Percentiles rank a stretch among this genome's conserved stretches.
These are phyloP conservation scores for Acromyrmex heyeri DNA, from an alignment of 1,140 invertebrate genomes.

Conservation along the genomic window DNA sequence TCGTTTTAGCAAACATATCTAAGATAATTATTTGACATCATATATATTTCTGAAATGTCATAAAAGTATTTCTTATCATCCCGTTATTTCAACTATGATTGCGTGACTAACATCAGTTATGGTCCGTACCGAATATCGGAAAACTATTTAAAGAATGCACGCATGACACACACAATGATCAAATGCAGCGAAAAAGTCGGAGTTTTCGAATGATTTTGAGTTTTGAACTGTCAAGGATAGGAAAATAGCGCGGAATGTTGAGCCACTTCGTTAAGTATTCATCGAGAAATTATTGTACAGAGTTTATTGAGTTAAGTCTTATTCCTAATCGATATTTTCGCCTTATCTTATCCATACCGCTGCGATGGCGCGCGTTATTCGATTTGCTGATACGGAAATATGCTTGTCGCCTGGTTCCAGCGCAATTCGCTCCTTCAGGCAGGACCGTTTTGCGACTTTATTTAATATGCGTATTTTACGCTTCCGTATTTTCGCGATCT, in stretches of 20 bases:
- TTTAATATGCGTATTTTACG: constrained; percentile 59
- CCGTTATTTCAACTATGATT: background rate
- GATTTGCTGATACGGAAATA: constrained; percentile 65
- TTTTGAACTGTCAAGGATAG: background rate
- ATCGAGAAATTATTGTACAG: constrained; percentile 60
- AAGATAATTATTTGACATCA: background rate
- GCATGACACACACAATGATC: background rate
- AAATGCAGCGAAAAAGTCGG: background rate
- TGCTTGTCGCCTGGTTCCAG: constrained; percentile 59
- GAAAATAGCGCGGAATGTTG: constrained; percentile 25
- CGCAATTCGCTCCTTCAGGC: constrained; percentile 47
- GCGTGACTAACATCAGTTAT: background rate
- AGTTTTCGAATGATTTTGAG: background rate
- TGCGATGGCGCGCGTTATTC: constrained; percentile 49
- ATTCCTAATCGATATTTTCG: constrained; percentile 62
- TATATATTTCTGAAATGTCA: background rate
- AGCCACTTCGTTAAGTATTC: constrained; percentile 59
- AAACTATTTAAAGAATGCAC: background rate
- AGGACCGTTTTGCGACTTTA: constrained; percentile 53
- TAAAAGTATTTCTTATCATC: background rate
- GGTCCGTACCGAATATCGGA: background rate
- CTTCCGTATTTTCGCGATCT: constrained; percentile 56
- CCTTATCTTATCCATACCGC: constrained; percentile 54
- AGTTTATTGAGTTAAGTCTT: constrained; percentile 58
- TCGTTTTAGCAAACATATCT: background rate